A percentile compares a stretch with the other conserved stretches of the same genome.
phyloP scores from a whole-genome alignment of 2,797 vertebrate species.

The Manis javanica region DNA sequence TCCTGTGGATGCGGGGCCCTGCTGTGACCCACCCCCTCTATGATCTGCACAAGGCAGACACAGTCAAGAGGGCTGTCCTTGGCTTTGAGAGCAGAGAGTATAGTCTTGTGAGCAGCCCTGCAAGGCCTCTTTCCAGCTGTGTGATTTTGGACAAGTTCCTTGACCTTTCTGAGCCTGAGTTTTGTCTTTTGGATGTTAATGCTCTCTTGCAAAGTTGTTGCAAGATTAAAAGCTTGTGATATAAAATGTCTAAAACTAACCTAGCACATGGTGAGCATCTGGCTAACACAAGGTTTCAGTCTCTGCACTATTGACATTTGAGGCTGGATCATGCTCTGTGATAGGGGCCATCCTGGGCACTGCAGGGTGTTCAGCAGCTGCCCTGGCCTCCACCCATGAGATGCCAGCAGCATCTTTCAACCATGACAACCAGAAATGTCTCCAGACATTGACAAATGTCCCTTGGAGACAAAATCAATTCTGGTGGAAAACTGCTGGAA shows the following conservation, averaged over 20 bases:
- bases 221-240: neutral
- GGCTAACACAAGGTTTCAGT: neutral
- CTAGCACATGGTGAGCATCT: accelerated
- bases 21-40: neutral
- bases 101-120: neutral
- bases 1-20: neutral
- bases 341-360: accelerated
- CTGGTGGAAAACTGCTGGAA: accelerated
- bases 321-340: neutral
- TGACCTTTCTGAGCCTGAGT: neutral
- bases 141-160: neutral
- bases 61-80: neutral
- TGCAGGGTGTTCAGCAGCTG: accelerated
- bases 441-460: neutral
- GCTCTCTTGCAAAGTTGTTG: neutral
- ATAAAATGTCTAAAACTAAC: neutral
- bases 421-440: neutral
- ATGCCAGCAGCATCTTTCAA: neutral
- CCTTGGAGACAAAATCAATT: neutral
- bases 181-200: neutral
- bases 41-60: neutral
- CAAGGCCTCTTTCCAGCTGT: neutral
- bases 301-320: neutral
- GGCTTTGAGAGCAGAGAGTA: neutral
- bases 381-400: neutral